phyloP scores from a whole-genome alignment of 2,797 vertebrate species.

The Syngnathus acus region DNA sequence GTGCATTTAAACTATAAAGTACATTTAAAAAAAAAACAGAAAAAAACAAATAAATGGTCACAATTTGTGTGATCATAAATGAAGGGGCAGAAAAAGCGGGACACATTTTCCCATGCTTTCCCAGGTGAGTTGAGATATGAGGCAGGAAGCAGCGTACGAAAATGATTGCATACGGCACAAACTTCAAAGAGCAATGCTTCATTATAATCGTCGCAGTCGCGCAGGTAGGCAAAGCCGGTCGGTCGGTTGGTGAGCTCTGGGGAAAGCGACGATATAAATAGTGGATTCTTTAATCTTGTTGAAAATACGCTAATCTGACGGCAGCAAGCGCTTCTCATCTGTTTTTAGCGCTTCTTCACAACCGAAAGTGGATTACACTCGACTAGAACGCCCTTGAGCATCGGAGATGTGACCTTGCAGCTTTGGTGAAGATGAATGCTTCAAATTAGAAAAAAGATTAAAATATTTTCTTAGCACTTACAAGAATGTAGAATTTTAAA shows the following conservation, averaged over 20 bases:
- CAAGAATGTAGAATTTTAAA: too few species aligned
- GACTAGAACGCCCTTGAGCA: background rate
- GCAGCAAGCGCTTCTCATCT: background rate
- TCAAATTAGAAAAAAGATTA: too few species aligned
- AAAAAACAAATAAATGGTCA: background rate
- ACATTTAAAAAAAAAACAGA: too few species aligned
- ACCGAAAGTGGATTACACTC: background rate
- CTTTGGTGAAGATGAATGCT: too few species aligned
- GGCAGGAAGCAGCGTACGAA: background rate
- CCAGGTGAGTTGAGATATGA: background rate
- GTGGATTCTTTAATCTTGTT: background rate
- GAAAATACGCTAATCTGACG: constrained; percentile 1
- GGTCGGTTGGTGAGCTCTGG: background rate
- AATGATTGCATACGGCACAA: background rate
- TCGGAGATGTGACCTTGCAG: background rate
- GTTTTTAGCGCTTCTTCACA: background rate
- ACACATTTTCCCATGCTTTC: background rate
- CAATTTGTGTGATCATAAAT: background rate
- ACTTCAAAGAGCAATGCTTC: constrained; percentile 1
- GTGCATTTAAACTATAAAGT: too few species aligned
- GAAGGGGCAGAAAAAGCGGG: background rate
- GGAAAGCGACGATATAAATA: background rate
- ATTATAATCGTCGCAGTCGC: background rate
- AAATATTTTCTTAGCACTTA: too few species aligned
- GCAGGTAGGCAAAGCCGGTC: background rate